Evolutionary conservation across 2,888 invertebrate species (phyloP).

Genomic region (Lamproptera curius): DNA sequence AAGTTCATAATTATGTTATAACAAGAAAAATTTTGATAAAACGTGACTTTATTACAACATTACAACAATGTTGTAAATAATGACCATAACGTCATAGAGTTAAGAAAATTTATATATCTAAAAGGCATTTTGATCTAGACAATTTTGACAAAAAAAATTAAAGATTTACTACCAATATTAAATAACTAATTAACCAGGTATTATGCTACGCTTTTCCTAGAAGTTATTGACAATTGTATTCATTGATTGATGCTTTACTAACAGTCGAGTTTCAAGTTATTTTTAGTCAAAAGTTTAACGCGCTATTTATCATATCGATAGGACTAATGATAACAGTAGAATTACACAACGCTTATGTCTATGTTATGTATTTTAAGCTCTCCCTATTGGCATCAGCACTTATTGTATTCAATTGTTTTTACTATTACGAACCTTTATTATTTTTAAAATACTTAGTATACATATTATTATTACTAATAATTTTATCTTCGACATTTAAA

Average conservation of each 20-base stretch:
- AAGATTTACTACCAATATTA: not conserved
- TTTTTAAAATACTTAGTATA: not conserved
- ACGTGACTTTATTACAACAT: constrained; percentile 34
- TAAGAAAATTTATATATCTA: constrained; percentile 38
- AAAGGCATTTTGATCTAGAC: constrained; percentile 57
- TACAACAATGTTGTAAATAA: constrained; percentile 36
- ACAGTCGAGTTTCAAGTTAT: not conserved
- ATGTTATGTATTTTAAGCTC: not conserved
- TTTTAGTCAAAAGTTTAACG: not conserved
- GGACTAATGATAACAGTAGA: not conserved
- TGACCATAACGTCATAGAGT: constrained; percentile 41
- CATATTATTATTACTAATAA: not conserved
- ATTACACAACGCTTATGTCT: not conserved
- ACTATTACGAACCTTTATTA: not conserved
- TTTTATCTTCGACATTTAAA: constrained; percentile 42
- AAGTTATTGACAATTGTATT: not conserved
- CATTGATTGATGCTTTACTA: not conserved
- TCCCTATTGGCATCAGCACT: not conserved
- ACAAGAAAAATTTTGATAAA: constrained; percentile 5
- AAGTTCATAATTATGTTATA: constrained; percentile 24
- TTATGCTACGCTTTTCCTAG: not conserved
- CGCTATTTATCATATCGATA: not conserved
- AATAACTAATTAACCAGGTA: not conserved
- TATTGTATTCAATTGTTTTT: not conserved
- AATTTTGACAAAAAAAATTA: constrained; percentile 38